Conservation (phyloP, 1,140 invertebrate genomes). For the Arion vulgaris region DNA sequence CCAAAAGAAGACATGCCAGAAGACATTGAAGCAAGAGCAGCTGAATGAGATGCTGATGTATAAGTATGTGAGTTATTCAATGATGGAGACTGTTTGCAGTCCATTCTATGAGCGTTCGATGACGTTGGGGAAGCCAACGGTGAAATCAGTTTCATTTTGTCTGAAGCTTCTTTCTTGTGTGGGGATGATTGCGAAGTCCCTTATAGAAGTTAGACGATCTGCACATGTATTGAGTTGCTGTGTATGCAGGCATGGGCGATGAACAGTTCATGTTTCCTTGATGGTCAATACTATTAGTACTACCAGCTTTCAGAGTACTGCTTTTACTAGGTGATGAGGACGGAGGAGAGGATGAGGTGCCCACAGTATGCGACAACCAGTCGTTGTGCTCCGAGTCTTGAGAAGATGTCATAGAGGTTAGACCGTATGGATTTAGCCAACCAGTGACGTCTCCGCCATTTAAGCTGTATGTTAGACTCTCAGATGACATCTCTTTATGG, state of each 20-base stretch:
- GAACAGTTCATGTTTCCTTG: neutral
- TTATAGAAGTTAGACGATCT: neutral
- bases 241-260: neutral
- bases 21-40: neutral
- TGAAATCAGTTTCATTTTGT: slow-evolving; percentile 26
- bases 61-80: neutral
- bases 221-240: neutral
- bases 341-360: neutral
- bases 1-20: neutral
- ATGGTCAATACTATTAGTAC: neutral
- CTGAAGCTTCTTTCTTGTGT: slow-evolving; percentile 3
- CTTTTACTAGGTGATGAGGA: slow-evolving; percentile 26
- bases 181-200: neutral
- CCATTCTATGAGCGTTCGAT: neutral
- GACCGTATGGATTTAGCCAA: slow-evolving; percentile 44
- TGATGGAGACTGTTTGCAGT: neutral
- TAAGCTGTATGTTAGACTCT: slow-evolving; percentile 54
- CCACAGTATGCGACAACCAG: neutral
- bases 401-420: neutral
- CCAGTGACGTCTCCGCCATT: slow-evolving; percentile 33
- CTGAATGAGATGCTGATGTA: neutral
- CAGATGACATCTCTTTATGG: slow-evolving; percentile 66
- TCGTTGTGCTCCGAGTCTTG: neutral
- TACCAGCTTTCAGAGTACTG: slow-evolving; percentile 25
- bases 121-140: slow-evolving; percentile 10